These are phyloP conservation scores for Uria lomvia DNA, from an alignment of 2,113 vertebrate genomes.

Conservation along the genomic window DNA sequence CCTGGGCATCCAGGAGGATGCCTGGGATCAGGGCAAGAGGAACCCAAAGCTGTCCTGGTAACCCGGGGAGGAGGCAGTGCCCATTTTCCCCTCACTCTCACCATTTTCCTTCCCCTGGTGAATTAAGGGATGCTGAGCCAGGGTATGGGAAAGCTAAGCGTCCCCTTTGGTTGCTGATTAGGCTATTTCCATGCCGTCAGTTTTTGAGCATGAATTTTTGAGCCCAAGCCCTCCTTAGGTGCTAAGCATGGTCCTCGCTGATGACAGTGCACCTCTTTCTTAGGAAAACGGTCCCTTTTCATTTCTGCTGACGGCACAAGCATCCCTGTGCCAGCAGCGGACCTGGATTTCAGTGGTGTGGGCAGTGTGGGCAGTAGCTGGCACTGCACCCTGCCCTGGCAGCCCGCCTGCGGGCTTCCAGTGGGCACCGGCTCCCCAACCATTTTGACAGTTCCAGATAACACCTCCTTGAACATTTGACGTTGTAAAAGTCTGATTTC, in stretches of 20 bases:
- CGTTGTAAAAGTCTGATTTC: neutral
- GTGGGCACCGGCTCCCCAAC: neutral
- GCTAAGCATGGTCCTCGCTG: no score
- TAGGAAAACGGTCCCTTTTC: neutral
- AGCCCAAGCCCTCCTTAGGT: neutral
- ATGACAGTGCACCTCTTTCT: neutral
- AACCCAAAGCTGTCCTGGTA: neutral
- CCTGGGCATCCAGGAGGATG: neutral
- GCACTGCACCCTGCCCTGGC: neutral
- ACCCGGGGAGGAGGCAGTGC: neutral
- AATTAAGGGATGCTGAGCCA: neutral
- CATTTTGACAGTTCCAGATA: neutral
- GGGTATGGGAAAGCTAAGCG: neutral
- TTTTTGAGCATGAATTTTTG: neutral
- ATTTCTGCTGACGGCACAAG: neutral
- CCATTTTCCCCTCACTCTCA: fast-evolving
- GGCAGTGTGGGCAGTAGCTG: neutral
- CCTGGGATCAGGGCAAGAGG: neutral
- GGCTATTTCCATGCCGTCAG: fast-evolving
- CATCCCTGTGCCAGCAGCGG: neutral
- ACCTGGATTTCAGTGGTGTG: neutral
- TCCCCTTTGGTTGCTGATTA: neutral
- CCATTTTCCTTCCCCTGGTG: neutral
- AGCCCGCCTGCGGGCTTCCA: neutral
- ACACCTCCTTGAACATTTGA: neutral